Evolutionary conservation across 1,140 invertebrate species (phyloP), one percentile per base, ranked within the genome.

Genomic region (Camponotus floridanus): DNA sequence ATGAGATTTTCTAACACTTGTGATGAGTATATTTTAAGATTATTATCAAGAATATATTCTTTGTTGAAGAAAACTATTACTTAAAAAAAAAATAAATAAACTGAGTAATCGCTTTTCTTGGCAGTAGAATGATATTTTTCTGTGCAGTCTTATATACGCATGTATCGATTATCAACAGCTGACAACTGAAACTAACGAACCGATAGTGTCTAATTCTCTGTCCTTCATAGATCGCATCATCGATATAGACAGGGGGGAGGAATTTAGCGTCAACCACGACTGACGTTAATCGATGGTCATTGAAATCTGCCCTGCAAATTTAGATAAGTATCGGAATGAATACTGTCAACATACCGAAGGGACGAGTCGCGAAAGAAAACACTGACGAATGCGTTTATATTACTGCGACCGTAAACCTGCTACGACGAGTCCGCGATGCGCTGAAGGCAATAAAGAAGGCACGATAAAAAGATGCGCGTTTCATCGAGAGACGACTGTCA

Each of bases 321-420:
- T 62, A 73, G 79, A 83, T 83, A 62, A 83, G 68, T 83, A 83
- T 83, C 79, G 26, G 31, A 51, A 62, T 18, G 42, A 39, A 42
- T 15, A 83, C 79, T 83, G 79, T 83, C 68, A 74, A 83, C 68
- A 74, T 62, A 61, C 26, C 68, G 51, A 5, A 73, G 68, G 71
- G 13, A 36, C 78, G 68, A 36, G 48, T 55, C 18, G 55, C 51
- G 51, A 33, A 39, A 42, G 68, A 74, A 74, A 83, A 74, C 68
- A 74, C 26, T 61, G 79, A 73, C 55, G 48, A 13, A 13, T 59
- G 65, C 36, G 76, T 39, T 59, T 70, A 59, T 62, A 45, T 13
- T 74, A 26, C 31, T 33, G 51, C 3, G 18, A 55, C 8, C 45
- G 39, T 51, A 39, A 79, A 79, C 65, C 48, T 42, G 65, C 64